These are phyloP conservation scores for Microcebus jonahi DNA, from an alignment of 2,113 vertebrate genomes.

Conservation along the genomic window DNA sequence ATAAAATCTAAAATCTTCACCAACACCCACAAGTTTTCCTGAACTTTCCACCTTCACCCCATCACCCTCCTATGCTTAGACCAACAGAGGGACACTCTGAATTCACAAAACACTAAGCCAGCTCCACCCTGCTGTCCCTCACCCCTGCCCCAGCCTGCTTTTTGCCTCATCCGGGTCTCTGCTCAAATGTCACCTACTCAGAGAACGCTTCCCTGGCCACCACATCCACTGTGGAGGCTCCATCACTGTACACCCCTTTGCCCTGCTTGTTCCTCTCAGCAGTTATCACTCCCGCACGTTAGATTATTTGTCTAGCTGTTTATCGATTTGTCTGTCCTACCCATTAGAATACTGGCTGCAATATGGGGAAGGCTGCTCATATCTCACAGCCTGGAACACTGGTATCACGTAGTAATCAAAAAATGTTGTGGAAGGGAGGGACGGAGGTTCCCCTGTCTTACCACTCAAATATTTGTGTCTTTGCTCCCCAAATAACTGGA, in stretches of 20 bases:
- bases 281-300: background rate
- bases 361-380: background rate
- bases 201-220: background rate
- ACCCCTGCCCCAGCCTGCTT: background rate
- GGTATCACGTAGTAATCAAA: background rate
- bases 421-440: background rate
- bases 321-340: background rate
- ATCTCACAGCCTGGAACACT: background rate
- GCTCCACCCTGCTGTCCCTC: rapidly evolving
- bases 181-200: background rate
- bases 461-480: background rate
- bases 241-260: rapidly evolving
- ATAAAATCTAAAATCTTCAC: slow-evolving; percentile 11
- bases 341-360: background rate
- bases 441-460: background rate
- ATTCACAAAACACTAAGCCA: background rate
- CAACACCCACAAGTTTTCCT: background rate
- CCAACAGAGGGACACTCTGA: background rate
- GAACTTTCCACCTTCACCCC: background rate
- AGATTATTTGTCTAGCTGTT: background rate
- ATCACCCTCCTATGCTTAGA: background rate
- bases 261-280: background rate
- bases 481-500: background rate
- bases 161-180: background rate
- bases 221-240: background rate